Conservation (phyloP, 2,113 vertebrate species). For the Dryoscopus gambensis region DNA sequence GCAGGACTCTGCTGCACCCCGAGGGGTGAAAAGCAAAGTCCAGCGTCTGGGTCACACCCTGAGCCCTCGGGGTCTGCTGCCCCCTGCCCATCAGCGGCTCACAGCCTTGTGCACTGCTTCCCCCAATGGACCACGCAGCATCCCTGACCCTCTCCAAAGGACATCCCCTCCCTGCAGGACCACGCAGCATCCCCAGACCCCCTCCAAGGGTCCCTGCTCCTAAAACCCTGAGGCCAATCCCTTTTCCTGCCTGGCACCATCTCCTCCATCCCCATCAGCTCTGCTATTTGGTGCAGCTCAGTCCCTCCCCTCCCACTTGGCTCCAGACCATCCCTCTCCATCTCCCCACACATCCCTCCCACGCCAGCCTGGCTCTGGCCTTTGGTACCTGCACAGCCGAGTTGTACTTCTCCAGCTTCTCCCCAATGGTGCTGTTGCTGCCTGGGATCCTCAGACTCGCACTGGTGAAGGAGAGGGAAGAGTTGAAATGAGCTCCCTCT, state of each 20-base stretch:
- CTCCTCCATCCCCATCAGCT: neutral
- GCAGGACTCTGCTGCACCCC: neutral
- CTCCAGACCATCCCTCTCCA: neutral
- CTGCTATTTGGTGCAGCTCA: neutral
- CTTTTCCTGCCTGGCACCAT: neutral
- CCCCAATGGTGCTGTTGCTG: slow-evolving; percentile 74
- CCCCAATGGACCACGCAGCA: neutral
- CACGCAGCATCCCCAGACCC: neutral
- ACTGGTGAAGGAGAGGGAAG: slow-evolving; percentile 51
- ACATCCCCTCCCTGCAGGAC: neutral
- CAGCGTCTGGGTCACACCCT: neutral
- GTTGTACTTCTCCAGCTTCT: slow-evolving; percentile 87
- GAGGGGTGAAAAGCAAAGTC: neutral
- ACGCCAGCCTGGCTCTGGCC: fast-evolving
- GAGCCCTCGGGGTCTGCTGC: neutral
- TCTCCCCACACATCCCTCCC: neutral
- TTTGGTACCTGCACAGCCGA: slow-evolving; percentile 82
- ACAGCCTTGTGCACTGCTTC: neutral
- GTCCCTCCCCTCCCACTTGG: fast-evolving
- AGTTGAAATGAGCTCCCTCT: neutral
- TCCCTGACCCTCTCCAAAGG: neutral
- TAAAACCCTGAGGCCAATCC: neutral
- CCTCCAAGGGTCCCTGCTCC: neutral
- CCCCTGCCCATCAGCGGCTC: neutral
- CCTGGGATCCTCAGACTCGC: slow-evolving; percentile 81